Evolutionary conservation across 2,888 invertebrate genomes (phyloP), one percentile per base, ranked within the genome.

Genomic region (Nomada lathburiana): DNA sequence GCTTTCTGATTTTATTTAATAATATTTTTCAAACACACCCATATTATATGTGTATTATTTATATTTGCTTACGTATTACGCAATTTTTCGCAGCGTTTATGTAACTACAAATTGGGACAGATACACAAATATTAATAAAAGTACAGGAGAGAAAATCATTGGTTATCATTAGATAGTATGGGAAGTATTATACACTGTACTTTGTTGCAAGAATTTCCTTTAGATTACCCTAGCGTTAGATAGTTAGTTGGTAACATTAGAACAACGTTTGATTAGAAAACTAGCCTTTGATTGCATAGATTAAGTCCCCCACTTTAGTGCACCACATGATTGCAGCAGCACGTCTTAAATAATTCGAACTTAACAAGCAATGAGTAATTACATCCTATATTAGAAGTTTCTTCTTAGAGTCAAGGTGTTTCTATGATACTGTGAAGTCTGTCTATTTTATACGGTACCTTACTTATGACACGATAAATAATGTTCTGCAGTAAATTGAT

Each of bases 331-430:
- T 65, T 52, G 60, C 42, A 62, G 13, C 13, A 36, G 63, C 23
- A 53, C 9, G 13, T 42, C 55, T 77, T 57, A 60, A 73, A 55
- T 65, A 74, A 79, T 44, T 65, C 65, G 59, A n/a, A 74, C 42
- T 50, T 36, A 42, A 79, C 65, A 62, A 50, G 44, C 55, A 42
- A 9, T 42, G 16, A 62, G 65, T 70, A 62, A 62, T 70, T 71
- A 67, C 23, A 65, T 79, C 44, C 50, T 20, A 71, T 20, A 74
- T 74, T 62, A 70, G 59, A 18, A 36, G 26, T 7, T 29, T 18
- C 63, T 44, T 59, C 44, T 47, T 70, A 50, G 29, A 20, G 44
- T 4, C 11, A 50, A 74, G 52, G 36, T 53, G 67, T 74, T 55
- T 62, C 10, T 50, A 20, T 4, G 13, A 44, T 11, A 26, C 29